Evolutionary conservation across 2,888 invertebrate genomes (phyloP).

Genomic region (Dichetophora obliterata): DNA sequence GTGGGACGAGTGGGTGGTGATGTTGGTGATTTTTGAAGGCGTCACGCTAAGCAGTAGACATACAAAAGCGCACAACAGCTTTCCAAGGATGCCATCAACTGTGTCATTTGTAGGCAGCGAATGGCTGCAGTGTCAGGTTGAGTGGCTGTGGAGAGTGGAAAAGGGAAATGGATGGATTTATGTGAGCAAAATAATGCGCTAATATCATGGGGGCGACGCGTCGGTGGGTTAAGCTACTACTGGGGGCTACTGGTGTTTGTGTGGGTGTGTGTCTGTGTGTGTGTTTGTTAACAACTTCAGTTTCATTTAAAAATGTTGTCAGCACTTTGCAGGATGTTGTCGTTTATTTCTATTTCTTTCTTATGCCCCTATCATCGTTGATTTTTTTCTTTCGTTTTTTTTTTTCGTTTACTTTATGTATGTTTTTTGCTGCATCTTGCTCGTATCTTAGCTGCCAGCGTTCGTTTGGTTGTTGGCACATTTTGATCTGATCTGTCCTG

Average conservation of each 20-base stretch:
- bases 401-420: neutral
- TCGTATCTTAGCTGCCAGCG: neutral
- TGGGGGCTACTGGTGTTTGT: neutral
- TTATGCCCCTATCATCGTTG: neutral
- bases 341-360: conserved; percentile 9
- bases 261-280: neutral
- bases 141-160: neutral
- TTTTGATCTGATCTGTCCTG: conserved; percentile 10
- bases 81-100: neutral
- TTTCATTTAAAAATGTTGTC: conserved; percentile 63
- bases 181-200: neutral
- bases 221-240: neutral
- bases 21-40: neutral
- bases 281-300: conserved; percentile 22
- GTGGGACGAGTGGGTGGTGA: neutral
- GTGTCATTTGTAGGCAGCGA: no score
- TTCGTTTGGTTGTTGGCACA: neutral
- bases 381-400: neutral
- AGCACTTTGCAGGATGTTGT: conserved; percentile 54
- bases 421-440: neutral
- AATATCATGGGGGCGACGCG: neutral
- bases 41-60: neutral
- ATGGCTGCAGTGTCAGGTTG: neutral
- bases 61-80: neutral
- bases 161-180: neutral